These are phyloP conservation scores for Cataglyphis altisquamis DNA, from an alignment of 2,888 invertebrate species.

Conservation along the genomic window DNA sequence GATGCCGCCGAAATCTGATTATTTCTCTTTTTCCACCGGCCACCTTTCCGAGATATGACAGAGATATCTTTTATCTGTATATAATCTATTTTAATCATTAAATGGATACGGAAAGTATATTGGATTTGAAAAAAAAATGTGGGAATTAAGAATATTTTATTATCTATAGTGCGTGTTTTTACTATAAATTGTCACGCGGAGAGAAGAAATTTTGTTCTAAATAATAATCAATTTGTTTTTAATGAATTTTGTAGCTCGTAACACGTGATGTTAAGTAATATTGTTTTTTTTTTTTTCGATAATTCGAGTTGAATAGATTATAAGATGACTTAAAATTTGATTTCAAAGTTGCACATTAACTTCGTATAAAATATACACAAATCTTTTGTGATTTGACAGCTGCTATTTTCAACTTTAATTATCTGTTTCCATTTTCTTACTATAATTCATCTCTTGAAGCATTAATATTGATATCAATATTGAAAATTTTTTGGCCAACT, in stretches of 20 bases:
- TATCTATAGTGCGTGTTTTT: background rate
- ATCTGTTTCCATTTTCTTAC: no score
- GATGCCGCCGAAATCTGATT: conserved; percentile 42
- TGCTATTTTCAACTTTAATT: no score
- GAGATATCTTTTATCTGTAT: conserved; percentile 36
- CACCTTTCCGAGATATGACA: conserved; percentile 11
- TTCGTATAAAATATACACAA: no score
- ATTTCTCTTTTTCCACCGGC: conserved; percentile 25
- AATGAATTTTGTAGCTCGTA: background rate
- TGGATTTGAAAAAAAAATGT: background rate
- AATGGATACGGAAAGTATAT: conserved; percentile 14
- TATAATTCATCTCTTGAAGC: no score
- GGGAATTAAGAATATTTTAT: conserved; percentile 1
- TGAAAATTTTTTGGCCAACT: no score
- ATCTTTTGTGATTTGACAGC: no score
- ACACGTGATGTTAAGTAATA: background rate
- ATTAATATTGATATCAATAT: no score
- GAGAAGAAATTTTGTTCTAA: background rate
- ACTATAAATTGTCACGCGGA: background rate
- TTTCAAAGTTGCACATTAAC: no score
- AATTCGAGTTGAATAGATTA: background rate
- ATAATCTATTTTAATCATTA: conserved; percentile 31
- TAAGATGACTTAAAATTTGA: no score
- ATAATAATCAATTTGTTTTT: background rate
- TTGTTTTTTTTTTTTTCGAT: background rate